Evolutionary conservation across 2,888 invertebrate genomes (phyloP), one percentile per base, ranked within the genome.

Genomic region (Neoitamus cyanurus): DNA sequence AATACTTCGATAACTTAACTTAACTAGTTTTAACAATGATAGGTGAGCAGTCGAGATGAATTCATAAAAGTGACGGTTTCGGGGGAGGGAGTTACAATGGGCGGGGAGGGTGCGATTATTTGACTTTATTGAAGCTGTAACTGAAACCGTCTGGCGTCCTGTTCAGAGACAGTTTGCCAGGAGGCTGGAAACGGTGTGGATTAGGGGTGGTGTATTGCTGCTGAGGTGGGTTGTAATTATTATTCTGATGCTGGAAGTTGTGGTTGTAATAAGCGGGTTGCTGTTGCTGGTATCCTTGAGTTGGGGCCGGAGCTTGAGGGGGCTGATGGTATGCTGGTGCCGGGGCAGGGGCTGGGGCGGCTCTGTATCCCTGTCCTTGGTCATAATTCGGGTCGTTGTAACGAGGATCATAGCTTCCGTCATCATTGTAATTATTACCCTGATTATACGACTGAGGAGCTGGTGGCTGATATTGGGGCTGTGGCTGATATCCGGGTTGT

Each of bases 111-210:
- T 85, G 77, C 90, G 90, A 68, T 84, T 86, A 85, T 82, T 90
- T 90, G 87, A 92, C 92, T 90, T 94, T 95, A 92, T 95, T 95
- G 93, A 96, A 96, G 87, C 94, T 95, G 92, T 96, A 97, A 88
- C 96, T 95, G 92, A 94, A 97, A 89, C 97, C 97, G 89, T 97
- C 97, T 58, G 97, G 97, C 85, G 96, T 96, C 89, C 97, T 93
- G 93, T 96, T 97, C 88, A 97, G 93, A 88, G 95, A 95, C 88
- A 97, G 93, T 91, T 97, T 96, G 87, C 97, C 97, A 36, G 97
- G 96, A 83, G 96, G 96, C 90, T 95, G 95, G 92, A 96, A 96
- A 88, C 95, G 93, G 88, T 94, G 93, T 25, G 96, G 95, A 34
- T 94, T 92, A 86, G 93, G 95, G 83, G 96, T 96, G 84, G 94